phyloP scores from a whole-genome alignment of 2,797 vertebrate species.

The Hirundo rustica region DNA sequence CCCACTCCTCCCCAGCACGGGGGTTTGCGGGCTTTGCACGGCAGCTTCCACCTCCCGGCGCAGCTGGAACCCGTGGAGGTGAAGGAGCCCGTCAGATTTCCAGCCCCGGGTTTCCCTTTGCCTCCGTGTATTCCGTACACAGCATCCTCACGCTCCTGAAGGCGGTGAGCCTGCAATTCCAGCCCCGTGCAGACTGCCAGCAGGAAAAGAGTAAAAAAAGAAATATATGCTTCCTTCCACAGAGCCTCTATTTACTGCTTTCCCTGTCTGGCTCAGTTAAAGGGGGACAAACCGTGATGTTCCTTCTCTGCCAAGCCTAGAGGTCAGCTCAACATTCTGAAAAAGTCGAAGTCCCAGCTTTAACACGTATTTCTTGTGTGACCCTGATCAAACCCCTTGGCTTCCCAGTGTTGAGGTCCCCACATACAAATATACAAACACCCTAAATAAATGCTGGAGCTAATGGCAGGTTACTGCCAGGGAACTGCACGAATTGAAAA shows the following conservation, averaged over 20 bases:
- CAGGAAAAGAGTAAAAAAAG: not conserved
- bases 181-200: not conserved
- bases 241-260: not conserved
- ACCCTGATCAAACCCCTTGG: not conserved
- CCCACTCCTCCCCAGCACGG: not conserved
- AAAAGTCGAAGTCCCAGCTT: not conserved
- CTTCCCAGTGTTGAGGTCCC: not conserved
- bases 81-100: accelerated
- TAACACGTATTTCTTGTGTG: not conserved
- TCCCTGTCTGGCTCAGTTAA: not conserved
- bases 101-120: not conserved
- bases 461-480: not conserved
- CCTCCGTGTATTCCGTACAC: accelerated
- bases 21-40: not conserved
- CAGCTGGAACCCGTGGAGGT: not conserved
- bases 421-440: not conserved
- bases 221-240: not conserved
- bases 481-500: not conserved
- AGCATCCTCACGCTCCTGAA: not conserved
- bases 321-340: not conserved
- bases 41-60: not conserved
- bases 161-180: accelerated
- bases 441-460: not conserved
- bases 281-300: not conserved
- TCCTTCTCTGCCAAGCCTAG: not conserved